phyloP scores from a whole-genome alignment of 2,888 invertebrate genomes.

The Sesia bembeciformis region DNA sequence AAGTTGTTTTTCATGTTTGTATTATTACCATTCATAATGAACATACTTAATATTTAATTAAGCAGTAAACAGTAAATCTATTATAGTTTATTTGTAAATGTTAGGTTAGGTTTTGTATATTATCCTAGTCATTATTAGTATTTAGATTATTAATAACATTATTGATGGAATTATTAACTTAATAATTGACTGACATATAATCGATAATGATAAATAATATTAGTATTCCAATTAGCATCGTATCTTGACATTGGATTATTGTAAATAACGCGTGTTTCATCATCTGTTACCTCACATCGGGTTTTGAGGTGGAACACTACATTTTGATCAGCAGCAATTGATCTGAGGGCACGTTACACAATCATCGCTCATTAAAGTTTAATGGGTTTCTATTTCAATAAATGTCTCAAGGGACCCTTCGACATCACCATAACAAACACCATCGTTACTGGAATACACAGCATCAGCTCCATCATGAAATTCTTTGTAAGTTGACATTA shows the following conservation, averaged over 20 bases:
- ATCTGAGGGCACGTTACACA: constrained; percentile 1
- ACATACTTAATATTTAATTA: too few species aligned
- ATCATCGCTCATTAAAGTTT: constrained; percentile 1
- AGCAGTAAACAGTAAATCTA: too few species aligned
- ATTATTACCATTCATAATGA: too few species aligned
- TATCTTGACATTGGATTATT: neutral
- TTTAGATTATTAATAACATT: too few species aligned
- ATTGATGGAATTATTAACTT: too few species aligned
- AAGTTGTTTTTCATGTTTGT: too few species aligned
- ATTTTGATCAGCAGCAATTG: neutral
- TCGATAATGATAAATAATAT: too few species aligned
- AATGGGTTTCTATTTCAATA: constrained; percentile 3
- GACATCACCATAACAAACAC: neutral
- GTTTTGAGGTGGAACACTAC: neutral
- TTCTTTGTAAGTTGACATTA: constrained; percentile 10
- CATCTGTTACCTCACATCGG: neutral
- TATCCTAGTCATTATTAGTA: too few species aligned
- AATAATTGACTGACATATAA: too few species aligned
- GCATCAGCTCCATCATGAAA: constrained; percentile 7
- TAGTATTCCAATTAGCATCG: too few species aligned
- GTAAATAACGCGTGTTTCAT: neutral
- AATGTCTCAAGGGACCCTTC: constrained; percentile 3
- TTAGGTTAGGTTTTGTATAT: too few species aligned
- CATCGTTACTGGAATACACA: neutral
- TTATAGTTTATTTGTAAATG: too few species aligned